phyloP scores from a whole-genome alignment of 2,888 invertebrate species.

The Neria commutata region DNA sequence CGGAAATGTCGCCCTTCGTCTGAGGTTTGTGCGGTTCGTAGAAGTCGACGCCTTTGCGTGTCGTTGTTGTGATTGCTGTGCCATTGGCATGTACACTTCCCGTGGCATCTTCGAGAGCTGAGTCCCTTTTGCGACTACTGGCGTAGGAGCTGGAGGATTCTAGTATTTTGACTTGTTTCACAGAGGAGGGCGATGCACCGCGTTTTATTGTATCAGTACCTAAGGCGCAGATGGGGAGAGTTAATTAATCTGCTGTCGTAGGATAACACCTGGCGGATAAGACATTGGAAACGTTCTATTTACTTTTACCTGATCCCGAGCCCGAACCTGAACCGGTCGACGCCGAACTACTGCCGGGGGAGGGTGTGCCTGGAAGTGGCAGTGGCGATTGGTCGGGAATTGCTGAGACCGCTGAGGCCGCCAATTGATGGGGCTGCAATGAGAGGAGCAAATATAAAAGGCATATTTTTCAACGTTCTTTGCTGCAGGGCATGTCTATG shows the following conservation, averaged over 20 bases:
- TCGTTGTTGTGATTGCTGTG: conserved; percentile 27
- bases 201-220: conserved; percentile 63
- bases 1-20: conserved; percentile 45
- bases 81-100: conserved; percentile 27
- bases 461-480: conserved; percentile 17
- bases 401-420: conserved; percentile 67
- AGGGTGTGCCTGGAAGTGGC: conserved; percentile 77
- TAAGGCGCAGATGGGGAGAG: conserved; percentile 26
- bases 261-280: not conserved
- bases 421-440: conserved; percentile 63
- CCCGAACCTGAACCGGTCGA: conserved; percentile 82
- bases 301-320: conserved; percentile 65
- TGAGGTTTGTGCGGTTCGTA: conserved; percentile 55
- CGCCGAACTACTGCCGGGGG: conserved; percentile 85
- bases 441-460: conserved; percentile 22
- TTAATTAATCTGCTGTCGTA: not conserved
- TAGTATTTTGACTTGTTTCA: conserved; percentile 56
- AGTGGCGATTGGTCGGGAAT: conserved; percentile 68
- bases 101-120: conserved; percentile 23
- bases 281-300: conserved; percentile 34
- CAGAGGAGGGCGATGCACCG: conserved; percentile 60
- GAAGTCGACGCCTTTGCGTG: conserved; percentile 53
- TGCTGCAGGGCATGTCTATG: conserved; percentile 20
- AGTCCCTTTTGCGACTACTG: conserved; percentile 50
- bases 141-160: conserved; percentile 60